Conservation (phyloP, 1,140 invertebrate species). For the Drosophila obscura region DNA sequence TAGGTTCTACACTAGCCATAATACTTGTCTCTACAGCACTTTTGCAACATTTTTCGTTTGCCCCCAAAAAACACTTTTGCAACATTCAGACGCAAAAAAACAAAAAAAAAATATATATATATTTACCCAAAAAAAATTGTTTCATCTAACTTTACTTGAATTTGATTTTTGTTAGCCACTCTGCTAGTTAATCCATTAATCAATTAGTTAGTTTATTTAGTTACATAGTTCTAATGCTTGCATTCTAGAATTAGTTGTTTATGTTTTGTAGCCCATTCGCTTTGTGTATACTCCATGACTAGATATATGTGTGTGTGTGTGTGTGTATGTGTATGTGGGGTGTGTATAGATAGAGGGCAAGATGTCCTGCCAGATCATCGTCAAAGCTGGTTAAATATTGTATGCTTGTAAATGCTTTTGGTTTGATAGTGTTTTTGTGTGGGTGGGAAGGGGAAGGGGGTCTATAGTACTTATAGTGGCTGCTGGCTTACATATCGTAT, state of each 20-base stretch:
- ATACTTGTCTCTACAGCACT: conserved; percentile 45
- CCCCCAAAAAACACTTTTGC: not conserved
- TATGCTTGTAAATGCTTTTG: conserved; percentile 12
- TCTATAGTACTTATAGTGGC: not conserved
- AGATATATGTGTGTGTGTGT: conserved; percentile 21
- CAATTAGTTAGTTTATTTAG: conserved; percentile 4
- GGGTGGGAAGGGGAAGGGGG: too few species aligned
- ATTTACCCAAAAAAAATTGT: not conserved
- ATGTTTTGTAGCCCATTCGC: conserved; percentile 36
- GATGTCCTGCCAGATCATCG: not conserved
- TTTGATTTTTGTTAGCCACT: conserved; percentile 32
- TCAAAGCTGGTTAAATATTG: conserved; percentile 22
- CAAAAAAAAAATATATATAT: conserved; percentile 38
- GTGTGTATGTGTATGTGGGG: conserved; percentile 6
- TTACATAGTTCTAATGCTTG: conserved; percentile 45
- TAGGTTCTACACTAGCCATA: conserved; percentile 45
- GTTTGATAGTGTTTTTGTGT: too few species aligned
- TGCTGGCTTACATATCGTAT: not conserved
- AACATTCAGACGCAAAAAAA: conserved; percentile 21
- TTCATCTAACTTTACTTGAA: conserved; percentile 22
- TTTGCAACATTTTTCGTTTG: conserved; percentile 23
- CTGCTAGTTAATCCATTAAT: conserved; percentile 30
- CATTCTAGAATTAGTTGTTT: conserved; percentile 30
- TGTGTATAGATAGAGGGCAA: too few species aligned
- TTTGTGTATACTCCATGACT: conserved; percentile 50